Base-by-base conservation (phyloP, 1,140 invertebrate species). In the Lepidostoma basale region DNA sequence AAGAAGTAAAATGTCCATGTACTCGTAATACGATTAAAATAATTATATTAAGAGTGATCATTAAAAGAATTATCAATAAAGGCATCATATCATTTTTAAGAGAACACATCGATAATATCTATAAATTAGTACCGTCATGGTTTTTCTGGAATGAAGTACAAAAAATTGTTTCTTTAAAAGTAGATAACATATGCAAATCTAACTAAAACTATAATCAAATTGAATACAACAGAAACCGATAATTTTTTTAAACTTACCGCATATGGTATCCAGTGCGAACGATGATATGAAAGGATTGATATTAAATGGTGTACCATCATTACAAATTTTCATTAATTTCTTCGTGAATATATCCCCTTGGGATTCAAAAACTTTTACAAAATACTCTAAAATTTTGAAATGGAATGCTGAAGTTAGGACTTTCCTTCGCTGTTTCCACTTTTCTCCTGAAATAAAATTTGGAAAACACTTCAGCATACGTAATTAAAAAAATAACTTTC, bases 391-490 rank as follows among this genome's bases (percentile, higher is more conserved):
- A 63, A 97, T 93, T 73, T 91, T 90, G 76, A 96, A 96, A 77
- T 97, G 94, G 79, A 97, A 97, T 0, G 93, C 88, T 1, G 94
- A 92, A 0, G 95, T 96, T 0, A 97, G 77, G 33, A 96, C 82
- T 81, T 92, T 95, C 54, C 95, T 83, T 6, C 93, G 82, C 0
- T 77, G 74, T 56, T 87, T 86, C 94, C 95, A 98, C 79, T 93
- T 93, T 4, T 81, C 78, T 33, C 92, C 92, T 89, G 54, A 22
- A 71, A 74, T 5, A 2, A 8, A 63, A n/a, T 42, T n/a, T n/a
- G n/a, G 30, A 49, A 49, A 49, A 18, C 22, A 49, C 18, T 9
- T 6, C 10, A 49, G 23, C 16, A 49, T 49, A 22, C n/a, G n/a
- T n/a, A n/a, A n/a, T n/a, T n/a, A n/a, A n/a, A n/a, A n/a, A n/a